Evolutionary conservation across 1,140 invertebrate species (phyloP).

Genomic region (Bombus pascuorum): DNA sequence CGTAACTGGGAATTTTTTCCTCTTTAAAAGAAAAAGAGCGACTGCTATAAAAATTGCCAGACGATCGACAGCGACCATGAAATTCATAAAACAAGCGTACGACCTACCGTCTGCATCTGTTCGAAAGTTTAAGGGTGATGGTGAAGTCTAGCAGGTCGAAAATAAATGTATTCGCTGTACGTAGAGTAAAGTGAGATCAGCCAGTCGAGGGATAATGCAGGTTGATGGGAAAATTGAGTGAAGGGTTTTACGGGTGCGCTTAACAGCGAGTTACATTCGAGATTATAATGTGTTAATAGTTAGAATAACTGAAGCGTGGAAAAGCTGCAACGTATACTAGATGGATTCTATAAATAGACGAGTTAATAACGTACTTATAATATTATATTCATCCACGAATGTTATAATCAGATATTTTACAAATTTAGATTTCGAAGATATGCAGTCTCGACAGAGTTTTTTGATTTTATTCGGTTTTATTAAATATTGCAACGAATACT

Average conservation of each 20-base stretch:
- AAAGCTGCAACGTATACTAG: neutral
- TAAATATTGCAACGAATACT: too few species aligned
- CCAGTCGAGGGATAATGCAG: constrained; percentile 30
- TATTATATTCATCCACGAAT: neutral
- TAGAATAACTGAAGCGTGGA: constrained; percentile 4
- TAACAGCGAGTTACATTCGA: constrained; percentile 32
- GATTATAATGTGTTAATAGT: constrained; percentile 48
- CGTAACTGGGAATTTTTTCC: neutral
- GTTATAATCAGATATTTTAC: too few species aligned
- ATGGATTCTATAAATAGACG: neutral
- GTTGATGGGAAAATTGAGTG: constrained; percentile 44
- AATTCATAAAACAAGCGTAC: constrained; percentile 2
- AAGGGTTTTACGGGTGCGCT: constrained; percentile 39
- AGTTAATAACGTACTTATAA: neutral
- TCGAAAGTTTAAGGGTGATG: constrained; percentile 10
- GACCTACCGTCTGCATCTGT: neutral
- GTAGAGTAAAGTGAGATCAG: constrained; percentile 3
- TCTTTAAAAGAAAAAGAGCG: neutral
- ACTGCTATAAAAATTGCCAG: neutral
- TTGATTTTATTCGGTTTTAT: too few species aligned
- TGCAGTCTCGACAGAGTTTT: too few species aligned
- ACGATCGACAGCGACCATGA: neutral
- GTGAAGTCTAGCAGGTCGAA: constrained; percentile 3
- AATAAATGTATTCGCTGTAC: constrained; percentile 24
- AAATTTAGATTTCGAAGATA: too few species aligned